Evolutionary conservation across 2,888 invertebrate genomes (phyloP).

Genomic region (Eumacrocentrus americanus): DNA sequence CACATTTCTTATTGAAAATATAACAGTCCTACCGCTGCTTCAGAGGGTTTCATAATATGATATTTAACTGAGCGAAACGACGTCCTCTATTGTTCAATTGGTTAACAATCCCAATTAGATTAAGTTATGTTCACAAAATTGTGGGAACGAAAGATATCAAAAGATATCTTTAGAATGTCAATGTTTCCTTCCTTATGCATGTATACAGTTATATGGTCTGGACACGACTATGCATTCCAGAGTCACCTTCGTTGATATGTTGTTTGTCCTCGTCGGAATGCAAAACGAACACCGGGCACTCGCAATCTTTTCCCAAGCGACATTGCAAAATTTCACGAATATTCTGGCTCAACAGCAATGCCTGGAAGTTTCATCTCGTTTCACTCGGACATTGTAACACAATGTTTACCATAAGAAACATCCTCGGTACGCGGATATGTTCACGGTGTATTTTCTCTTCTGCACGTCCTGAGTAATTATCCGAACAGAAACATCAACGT

Average conservation of each 20-base stretch:
- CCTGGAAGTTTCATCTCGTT: not conserved
- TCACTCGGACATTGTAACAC: not conserved
- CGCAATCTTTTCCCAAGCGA: not conserved
- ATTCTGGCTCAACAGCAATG: not conserved
- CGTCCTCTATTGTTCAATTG: too few relatives aligned
- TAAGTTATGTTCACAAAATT: too few relatives aligned
- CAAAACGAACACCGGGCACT: not conserved
- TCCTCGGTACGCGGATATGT: not conserved
- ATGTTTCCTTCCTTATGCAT: not conserved
- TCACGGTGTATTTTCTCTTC: constrained; percentile 1
- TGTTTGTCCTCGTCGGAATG: not conserved
- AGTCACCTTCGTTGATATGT: too few relatives aligned
- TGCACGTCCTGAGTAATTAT: constrained; percentile 14
- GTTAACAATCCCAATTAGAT: too few relatives aligned
- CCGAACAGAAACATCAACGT: constrained; percentile 17
- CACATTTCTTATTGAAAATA: too few relatives aligned
- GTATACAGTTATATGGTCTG: not conserved
- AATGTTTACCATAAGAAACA: constrained; percentile 1
- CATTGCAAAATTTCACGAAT: not conserved
- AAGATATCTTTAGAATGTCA: not conserved
- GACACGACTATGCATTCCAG: too few relatives aligned
- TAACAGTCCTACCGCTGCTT: too few relatives aligned
- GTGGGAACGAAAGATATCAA: not conserved
- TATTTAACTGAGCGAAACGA: too few relatives aligned
- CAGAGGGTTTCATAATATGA: too few relatives aligned